These are phyloP conservation scores for Drosophila subobscura DNA, from an alignment of 1,140 invertebrate genomes.

Conservation along the genomic window DNA sequence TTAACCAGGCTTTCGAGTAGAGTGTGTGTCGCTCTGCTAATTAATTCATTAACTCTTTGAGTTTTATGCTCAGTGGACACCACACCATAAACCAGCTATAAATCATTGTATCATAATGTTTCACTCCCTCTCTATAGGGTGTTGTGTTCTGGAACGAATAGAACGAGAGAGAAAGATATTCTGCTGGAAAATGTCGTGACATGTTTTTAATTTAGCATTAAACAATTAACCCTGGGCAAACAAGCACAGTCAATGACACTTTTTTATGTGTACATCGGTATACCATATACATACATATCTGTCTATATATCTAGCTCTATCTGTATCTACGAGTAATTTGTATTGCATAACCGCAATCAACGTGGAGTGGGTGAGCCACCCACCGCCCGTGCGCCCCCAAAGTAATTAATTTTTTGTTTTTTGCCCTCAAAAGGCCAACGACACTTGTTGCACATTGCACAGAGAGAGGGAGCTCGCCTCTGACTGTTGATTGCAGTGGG, in stretches of 20 bases:
- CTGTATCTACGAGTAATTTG: conserved; percentile 11
- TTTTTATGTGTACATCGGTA: conserved; percentile 3
- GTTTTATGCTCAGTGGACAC: conserved; percentile 11
- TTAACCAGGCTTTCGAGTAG: conserved; percentile 11
- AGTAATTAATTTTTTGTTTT: conserved; percentile 49
- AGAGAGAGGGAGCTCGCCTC: neutral
- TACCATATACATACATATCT: conserved; percentile 2
- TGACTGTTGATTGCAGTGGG: conserved; percentile 1
- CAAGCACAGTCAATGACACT: conserved; percentile 63
- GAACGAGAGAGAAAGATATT: conserved; percentile 30
- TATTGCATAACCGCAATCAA: conserved; percentile 60
- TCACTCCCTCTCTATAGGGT: neutral
- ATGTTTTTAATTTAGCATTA: conserved; percentile 59
- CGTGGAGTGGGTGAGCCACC: conserved; percentile 18
- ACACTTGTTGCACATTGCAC: conserved; percentile 57
- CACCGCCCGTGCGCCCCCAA: neutral
- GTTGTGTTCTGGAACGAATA: too few species aligned
- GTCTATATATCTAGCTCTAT: neutral
- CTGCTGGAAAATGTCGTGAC: conserved; percentile 54
- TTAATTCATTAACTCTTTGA: conserved; percentile 50
- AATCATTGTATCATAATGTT: conserved; percentile 45
- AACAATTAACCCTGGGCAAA: conserved; percentile 68
- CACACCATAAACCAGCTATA: conserved; percentile 18
- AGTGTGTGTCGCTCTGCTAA: conserved; percentile 15
- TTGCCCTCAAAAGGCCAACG: conserved; percentile 66